Evolutionary conservation across 2,113 vertebrate genomes (phyloP).

Genomic region (Illadopsis cleaveri): DNA sequence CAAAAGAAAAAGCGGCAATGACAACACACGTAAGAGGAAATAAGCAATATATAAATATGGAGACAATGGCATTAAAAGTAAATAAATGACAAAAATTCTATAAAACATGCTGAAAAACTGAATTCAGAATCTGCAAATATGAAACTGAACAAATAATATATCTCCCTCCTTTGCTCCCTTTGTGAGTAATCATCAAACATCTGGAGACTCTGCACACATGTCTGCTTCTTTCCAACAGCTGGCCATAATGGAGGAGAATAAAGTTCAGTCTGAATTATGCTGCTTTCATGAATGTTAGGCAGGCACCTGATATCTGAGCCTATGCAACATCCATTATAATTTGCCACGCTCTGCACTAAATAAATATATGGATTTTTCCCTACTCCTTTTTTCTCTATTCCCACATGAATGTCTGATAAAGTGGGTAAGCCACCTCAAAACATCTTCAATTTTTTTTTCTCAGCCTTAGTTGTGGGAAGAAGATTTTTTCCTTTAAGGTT

Average conservation of each 20-base stretch:
- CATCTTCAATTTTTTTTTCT: background rate
- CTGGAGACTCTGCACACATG: conserved; percentile 3
- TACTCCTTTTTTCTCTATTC: conserved; percentile 1
- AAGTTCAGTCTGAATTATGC: conserved; percentile 36
- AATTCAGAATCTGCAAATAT: background rate
- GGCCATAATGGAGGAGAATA: conserved; percentile 10
- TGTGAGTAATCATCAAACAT: background rate
- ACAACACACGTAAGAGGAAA: background rate
- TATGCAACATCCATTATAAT: conserved; percentile 25
- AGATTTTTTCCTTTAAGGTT: background rate
- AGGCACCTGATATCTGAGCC: conserved; percentile 42
- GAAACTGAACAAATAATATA: background rate
- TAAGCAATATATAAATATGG: background rate
- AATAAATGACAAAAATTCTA: background rate
- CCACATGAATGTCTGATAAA: conserved; percentile 13
- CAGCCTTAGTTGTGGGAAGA: conserved; percentile 4
- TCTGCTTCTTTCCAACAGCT: conserved; percentile 31
- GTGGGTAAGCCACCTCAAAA: conserved; percentile 32
- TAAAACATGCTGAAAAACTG: background rate
- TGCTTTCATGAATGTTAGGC: conserved; percentile 26
- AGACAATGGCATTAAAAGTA: background rate
- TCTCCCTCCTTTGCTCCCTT: background rate
- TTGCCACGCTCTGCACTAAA: conserved; percentile 24
- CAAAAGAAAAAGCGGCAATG: background rate
- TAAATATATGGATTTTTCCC: background rate